Base-by-base conservation (phyloP, 2,888 invertebrate species). In the Protophormia terraenovae region DNA sequence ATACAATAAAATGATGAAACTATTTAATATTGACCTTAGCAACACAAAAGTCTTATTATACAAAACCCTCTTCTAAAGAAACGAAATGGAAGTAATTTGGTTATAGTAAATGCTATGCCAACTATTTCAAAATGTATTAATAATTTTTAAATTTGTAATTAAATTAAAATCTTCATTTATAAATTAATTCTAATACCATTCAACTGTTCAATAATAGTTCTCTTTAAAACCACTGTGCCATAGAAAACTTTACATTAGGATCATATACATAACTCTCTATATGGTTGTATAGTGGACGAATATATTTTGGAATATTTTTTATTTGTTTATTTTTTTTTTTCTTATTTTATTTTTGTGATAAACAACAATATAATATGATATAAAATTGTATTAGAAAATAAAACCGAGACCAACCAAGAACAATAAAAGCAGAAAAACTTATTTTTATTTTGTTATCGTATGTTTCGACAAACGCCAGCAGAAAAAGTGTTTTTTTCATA, bases 381-480 rank as follows among this genome's bases (percentile, higher is more conserved):
- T 45, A 53, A 72, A 79, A 79, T 55, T 79, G 22, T 53, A 72
- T 79, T 55, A 79, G 64, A 79, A 79, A 55, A 55, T 4, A 12
- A 66, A 45, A 66, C 45, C 8, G 38, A 38, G 10, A n/a, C n/a
- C n/a, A n/a, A n/a, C n/a, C n/a, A n/a, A n/a, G n/a, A 64, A 45
- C 22, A 38, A 22, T 14, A 62, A 62, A 62, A 3, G 27, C 6
- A 32, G 38, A 29, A 78, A 78, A 72, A 64, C 53, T 38, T 75
- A 60, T 38, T 82, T 69, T 69, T 76, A 53, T 60, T 58, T 50
- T 75, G 69, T 75, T 81, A 81, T 75, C 81, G 27, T 62, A 76
- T 76, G 69, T 82, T 76, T 82, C 76, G 69, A 82, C 75, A 82
- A 82, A 69, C 50, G 50, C 27, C 22, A 76, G 35, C 45, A 50